phyloP scores from a whole-genome alignment of 2,797 vertebrate genomes.

The Etheostoma perlongum region DNA sequence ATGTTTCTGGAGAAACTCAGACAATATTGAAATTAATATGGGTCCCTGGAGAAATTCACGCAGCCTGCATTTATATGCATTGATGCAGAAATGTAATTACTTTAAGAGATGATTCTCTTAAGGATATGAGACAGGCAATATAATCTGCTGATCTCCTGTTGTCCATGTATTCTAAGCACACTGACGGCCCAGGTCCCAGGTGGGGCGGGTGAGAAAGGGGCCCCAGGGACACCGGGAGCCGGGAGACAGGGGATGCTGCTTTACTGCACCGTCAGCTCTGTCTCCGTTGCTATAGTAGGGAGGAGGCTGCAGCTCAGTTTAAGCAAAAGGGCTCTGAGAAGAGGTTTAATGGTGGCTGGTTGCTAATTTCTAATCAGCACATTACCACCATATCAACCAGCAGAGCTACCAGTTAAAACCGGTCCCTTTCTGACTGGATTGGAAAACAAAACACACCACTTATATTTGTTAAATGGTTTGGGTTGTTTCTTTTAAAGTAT shows the following conservation, averaged over 20 bases:
- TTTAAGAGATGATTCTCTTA: conserved; percentile 85
- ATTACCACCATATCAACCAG: conserved; percentile 43
- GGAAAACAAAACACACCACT: conserved; percentile 22
- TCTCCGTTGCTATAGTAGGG: conserved; percentile 68
- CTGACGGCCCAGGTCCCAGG: conserved; percentile 73
- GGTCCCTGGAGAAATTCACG: conserved; percentile 77
- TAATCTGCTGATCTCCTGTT: conserved; percentile 72
- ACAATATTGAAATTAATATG: conserved; percentile 77
- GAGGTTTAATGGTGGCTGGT: conserved; percentile 39
- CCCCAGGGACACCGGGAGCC: conserved; percentile 60
- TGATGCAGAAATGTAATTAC: conserved; percentile 89
- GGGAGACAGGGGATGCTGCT: conserved; percentile 59
- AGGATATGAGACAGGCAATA: conserved; percentile 79
- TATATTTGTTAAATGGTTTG: conserved; percentile 27
- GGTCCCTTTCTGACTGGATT: conserved; percentile 14
- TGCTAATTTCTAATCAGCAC: conserved; percentile 60
- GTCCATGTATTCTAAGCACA: conserved; percentile 54
- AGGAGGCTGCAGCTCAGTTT: conserved; percentile 48
- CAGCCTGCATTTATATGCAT: conserved; percentile 83
- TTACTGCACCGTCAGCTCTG: conserved; percentile 65
- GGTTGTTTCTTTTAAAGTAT: conserved; percentile 29
- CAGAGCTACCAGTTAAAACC: conserved; percentile 32
- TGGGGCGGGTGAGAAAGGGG: conserved; percentile 56
- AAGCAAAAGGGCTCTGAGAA: conserved; percentile 43
- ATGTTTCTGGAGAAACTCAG: conserved; percentile 35